A percentile compares a stretch with the other conserved stretches of the same genome.
phyloP scores from a whole-genome alignment of 2,888 invertebrate genomes.

The Strigamia maritima region DNA sequence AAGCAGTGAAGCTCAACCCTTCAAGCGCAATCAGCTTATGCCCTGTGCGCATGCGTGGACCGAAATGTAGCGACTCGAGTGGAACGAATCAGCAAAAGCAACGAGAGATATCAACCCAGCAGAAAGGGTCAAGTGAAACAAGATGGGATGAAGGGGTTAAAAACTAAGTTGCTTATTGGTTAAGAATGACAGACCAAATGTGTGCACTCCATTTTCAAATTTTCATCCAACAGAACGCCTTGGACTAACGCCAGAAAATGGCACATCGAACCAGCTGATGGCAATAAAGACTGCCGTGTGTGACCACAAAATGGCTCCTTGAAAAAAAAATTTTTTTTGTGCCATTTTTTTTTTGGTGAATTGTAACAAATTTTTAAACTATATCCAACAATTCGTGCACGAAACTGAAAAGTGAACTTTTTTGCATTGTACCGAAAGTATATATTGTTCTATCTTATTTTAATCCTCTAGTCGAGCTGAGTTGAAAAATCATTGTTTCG shows the following conservation, averaged over 20 bases:
- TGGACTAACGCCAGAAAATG: neutral
- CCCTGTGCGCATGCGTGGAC: neutral
- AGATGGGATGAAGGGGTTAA: too few relatives aligned
- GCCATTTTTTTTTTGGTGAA: too few relatives aligned
- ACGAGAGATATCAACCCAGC: neutral
- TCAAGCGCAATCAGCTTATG: neutral
- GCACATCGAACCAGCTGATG: neutral
- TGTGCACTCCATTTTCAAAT: neutral
- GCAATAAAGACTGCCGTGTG: neutral
- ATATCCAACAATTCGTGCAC: too few relatives aligned
- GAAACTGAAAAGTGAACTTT: too few relatives aligned
- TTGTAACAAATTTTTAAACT: too few relatives aligned
- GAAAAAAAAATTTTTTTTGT: too few relatives aligned
- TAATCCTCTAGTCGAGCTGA: too few relatives aligned
- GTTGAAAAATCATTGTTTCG: too few relatives aligned
- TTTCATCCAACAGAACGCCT: neutral
- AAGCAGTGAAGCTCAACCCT: neutral
- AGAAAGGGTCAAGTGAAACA: neutral
- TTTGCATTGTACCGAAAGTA: too few relatives aligned
- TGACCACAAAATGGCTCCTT: neutral
- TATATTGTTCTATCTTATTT: too few relatives aligned
- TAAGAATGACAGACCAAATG: neutral
- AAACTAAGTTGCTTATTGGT: neutral
- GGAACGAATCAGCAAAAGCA: neutral
- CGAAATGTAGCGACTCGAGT: neutral